Base-by-base conservation (phyloP, 2,888 invertebrate genomes). In the Machimus rusticus region DNA sequence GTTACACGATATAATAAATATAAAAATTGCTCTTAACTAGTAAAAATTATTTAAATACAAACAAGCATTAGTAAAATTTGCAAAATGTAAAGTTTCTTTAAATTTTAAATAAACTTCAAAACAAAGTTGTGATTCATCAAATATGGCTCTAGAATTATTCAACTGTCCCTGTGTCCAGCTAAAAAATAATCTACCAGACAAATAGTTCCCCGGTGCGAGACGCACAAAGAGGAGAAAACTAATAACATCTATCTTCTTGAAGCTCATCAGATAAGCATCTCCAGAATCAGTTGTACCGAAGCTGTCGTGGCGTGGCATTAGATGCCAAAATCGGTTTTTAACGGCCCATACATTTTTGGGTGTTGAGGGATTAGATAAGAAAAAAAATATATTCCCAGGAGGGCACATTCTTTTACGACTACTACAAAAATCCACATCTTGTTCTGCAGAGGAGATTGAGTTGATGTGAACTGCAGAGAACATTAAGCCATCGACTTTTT, bases 231-330 rank as follows among this genome's bases (percentile, higher is more conserved):
- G 74, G 74, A 81, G 84, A 74, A 78, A 88, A 88, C 82, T 88
- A 88, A 88, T 88, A 88, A 88, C 88, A 88, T 88, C 81, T 86
- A 88, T 88, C 86, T 88, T 88, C 79, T 79, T 78, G 76, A 79
- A 86, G 86, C 86, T 79, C 88, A 81, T 74, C 51, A 81, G 88
- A 88, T 88, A 88, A 88, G 86, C 85, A 88, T 88, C 88, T 86
- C 74, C 51, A 79, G 86, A 88, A 88, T 88, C 88, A 86, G 86
- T 79, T 86, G 86, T 81, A 55, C 81, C 81, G 51, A 46, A 23
- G 81, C 19, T 81, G 51, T 51, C 55, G 81, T 55, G 31, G 51
- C 14, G 12, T 81, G 81, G 55, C 55, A 81, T 81, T 55, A 81
- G 81, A 81, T 81, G 81, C 81, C 55, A 81, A 81, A 81, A 81